Evolutionary conservation across 1,140 invertebrate species (phyloP), one percentile per base, ranked within the genome.

Genomic region (Drosophila varians): DNA sequence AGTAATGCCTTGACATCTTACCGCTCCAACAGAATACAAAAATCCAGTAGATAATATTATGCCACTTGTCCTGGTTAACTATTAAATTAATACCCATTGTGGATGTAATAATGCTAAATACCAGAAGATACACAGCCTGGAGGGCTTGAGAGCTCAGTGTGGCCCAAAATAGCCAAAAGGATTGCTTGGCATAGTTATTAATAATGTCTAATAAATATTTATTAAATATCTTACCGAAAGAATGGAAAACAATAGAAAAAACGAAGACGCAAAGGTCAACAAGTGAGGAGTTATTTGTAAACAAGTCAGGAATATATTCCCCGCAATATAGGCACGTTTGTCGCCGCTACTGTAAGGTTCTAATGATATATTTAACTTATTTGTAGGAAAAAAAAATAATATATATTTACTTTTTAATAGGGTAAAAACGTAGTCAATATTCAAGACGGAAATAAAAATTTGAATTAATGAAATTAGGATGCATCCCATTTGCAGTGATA

Each of bases 401-500:
- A 26, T 25, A 14, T 54, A 53, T 66, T 68, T 66, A 56, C 60
- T 34, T 51, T 42, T 45, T 3, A 57, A 12, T 1, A 57, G 1
- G 6, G 2, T 14, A 6, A 65, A 3, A 16, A 58, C 58, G 23
- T 31, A 58, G 40, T 74, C 60, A 9, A 75, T 48, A 25, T 58
- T 58, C 4, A 57, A 14, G 8, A n/a, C 23, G 7, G 48, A 25
- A 11, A 11, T 18, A 16, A 19, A 28, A 5, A 77, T 1, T 23
- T 16, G 43, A 42, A 36, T 2, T 2, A 58, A 1, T 1, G 18
- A 61, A 19, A 77, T 36, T 0, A 23, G 1, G 0, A 78, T 31
- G 19, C 75, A 74, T 5, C 75, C 75, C 7, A 19, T 28, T 38
- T 56, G 42, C 6, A 77, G 19, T 0, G 75, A 23, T 3, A 52